A percentile compares a stretch with the other conserved stretches of the same genome.
Evolutionary conservation across 92 coral and sea anemone species (phyloP).

Genomic region (Metridium senile): DNA sequence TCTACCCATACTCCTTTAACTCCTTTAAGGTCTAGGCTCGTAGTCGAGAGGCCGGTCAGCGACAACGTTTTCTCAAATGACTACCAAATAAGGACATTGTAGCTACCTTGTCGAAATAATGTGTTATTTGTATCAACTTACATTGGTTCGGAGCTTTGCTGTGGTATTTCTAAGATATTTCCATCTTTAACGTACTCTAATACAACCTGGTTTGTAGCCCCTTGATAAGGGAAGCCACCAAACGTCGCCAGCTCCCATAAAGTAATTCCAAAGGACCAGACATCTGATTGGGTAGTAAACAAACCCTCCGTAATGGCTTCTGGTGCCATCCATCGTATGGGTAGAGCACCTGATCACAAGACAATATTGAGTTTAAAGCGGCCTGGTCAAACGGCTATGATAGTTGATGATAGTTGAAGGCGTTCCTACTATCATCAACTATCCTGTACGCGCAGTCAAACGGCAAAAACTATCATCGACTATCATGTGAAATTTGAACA

Average conservation of each 20-base stretch:
- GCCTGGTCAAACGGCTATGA: not conserved
- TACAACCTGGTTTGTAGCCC: slow-evolving; percentile 67
- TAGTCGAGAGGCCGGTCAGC: too few species aligned
- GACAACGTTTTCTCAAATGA: too few species aligned
- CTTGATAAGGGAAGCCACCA: slow-evolving; percentile 88
- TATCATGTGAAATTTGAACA: too few species aligned
- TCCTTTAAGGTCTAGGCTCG: too few species aligned
- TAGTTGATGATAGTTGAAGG: too few species aligned
- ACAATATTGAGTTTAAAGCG: not conserved
- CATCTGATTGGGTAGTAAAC: slow-evolving; percentile 70
- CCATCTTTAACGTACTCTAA: slow-evolving; percentile 62
- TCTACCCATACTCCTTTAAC: too few species aligned
- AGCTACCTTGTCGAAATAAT: too few species aligned
- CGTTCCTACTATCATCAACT: too few species aligned
- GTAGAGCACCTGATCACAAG: slow-evolving; percentile 47
- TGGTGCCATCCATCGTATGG: slow-evolving; percentile 85
- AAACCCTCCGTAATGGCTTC: slow-evolving; percentile 75
- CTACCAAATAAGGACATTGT: too few species aligned
- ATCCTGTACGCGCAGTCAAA: too few species aligned
- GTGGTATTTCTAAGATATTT: slow-evolving; percentile 55
- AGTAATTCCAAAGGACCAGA: slow-evolving; percentile 84
- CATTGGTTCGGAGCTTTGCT: slow-evolving; percentile 50
- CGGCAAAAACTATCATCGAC: too few species aligned
- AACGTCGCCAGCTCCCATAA: slow-evolving; percentile 83
- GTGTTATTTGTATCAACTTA: too few species aligned